Percentiles rank a stretch among this genome's conserved stretches.
These are phyloP conservation scores for Neomicropteryx cornuta DNA, from an alignment of 1,140 invertebrate species.

Conservation along the genomic window DNA sequence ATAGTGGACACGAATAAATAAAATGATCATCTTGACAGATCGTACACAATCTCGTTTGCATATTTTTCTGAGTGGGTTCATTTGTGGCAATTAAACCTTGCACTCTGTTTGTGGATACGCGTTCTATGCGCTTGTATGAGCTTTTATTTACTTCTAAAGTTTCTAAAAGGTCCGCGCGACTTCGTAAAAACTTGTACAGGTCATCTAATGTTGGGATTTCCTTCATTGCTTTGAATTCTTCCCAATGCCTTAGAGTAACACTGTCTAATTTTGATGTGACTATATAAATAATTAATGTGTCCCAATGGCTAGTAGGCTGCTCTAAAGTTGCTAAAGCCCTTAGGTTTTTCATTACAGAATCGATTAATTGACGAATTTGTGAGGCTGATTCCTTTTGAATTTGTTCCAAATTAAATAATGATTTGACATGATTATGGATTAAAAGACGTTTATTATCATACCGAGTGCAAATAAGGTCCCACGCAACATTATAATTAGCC, in stretches of 20 bases:
- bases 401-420: conserved; percentile 3
- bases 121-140: not conserved
- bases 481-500: conserved; percentile 4
- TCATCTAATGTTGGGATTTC: conserved; percentile 2
- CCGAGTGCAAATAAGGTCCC: conserved; percentile 3
- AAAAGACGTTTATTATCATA: conserved; percentile 4
- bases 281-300: conserved; percentile 6
- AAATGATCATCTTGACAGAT: conserved; percentile 6
- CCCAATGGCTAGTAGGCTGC: conserved; percentile 6
- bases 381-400: conserved; percentile 7
- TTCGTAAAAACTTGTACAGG: too few species aligned
- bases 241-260: conserved; percentile 6
- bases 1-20: conserved; percentile 2
- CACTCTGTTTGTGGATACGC: not conserved
- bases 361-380: conserved; percentile 5
- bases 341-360: conserved; percentile 6
- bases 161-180: not conserved
- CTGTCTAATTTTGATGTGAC: conserved; percentile 4
- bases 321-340: conserved; percentile 4
- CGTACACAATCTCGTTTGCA: too few species aligned
- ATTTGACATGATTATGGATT: conserved; percentile 4
- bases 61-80: too few species aligned
- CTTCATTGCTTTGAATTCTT: conserved; percentile 3
- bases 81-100: conserved; percentile 1
- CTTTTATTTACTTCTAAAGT: conserved; percentile 4